Conservation (phyloP, 2,113 vertebrate genomes). For the Rhodinocichla rosea region DNA sequence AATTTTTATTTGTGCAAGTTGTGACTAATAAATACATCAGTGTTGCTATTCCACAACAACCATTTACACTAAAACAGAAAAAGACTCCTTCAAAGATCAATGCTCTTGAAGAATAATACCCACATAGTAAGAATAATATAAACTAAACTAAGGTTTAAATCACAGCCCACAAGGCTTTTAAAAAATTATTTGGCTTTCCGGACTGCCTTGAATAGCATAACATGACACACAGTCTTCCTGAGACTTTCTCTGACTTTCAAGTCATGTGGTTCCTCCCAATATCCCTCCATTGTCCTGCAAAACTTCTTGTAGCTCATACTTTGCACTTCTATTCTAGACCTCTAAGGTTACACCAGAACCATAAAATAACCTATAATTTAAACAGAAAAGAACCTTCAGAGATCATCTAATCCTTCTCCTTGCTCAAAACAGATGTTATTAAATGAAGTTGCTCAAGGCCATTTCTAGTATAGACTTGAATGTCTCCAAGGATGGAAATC, state of each 20-base stretch:
- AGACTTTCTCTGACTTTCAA: background rate
- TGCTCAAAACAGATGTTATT: background rate
- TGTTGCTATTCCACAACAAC: background rate
- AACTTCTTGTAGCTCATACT: background rate
- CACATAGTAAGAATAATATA: background rate
- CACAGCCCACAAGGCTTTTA: background rate
- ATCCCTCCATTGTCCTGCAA: background rate
- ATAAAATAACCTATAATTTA: background rate
- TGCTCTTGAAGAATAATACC: background rate
- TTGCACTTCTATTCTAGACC: background rate
- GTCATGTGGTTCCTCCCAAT: background rate
- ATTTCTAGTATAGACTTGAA: background rate
- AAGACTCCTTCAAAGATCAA: background rate
- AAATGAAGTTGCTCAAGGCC: background rate
- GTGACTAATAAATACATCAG: background rate
- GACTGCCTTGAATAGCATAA: background rate
- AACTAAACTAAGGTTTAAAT: background rate
- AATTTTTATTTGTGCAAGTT: background rate
- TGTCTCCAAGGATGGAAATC: background rate
- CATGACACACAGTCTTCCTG: background rate
- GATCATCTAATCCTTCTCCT: background rate
- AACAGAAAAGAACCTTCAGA: background rate
- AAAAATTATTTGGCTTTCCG: background rate
- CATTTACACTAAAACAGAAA: background rate
- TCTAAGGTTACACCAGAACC: background rate